phyloP scores from a whole-genome alignment of 2,888 invertebrate species.

The Lacanobia wlatinum region DNA sequence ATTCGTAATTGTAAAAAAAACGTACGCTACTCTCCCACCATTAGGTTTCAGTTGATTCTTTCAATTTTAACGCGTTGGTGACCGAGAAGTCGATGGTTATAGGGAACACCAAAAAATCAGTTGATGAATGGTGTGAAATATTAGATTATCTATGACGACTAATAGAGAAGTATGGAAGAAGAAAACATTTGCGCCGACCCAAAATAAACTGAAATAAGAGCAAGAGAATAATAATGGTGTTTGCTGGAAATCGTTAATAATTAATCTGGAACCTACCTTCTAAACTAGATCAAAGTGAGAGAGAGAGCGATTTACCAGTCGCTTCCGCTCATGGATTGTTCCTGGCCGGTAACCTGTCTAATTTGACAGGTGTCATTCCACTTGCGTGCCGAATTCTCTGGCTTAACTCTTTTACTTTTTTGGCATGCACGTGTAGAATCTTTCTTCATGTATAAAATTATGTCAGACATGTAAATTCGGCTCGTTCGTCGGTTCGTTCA shows the following conservation, averaged over 20 bases:
- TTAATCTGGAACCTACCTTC: too few species aligned
- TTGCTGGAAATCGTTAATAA: neutral
- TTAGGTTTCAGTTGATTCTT: neutral
- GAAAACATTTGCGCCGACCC: neutral
- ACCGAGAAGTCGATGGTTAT: neutral
- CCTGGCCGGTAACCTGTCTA: slow-evolving; percentile 39
- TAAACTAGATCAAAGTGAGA: neutral
- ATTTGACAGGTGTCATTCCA: slow-evolving; percentile 82
- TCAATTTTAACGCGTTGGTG: neutral
- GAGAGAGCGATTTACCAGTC: neutral
- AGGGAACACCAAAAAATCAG: neutral
- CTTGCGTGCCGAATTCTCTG: slow-evolving; percentile 66
- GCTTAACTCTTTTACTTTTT: slow-evolving; percentile 63
- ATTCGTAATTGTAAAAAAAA: neutral
- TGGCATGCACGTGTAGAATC: neutral
- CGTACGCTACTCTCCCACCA: neutral
- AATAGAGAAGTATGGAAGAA: neutral
- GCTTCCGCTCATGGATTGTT: slow-evolving; percentile 42
- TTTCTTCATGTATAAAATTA: slow-evolving; percentile 3
- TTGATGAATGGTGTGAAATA: neutral
- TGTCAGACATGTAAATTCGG: neutral
- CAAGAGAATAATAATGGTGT: neutral
- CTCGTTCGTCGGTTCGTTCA: neutral
- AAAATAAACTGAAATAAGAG: neutral
- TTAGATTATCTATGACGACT: too few species aligned